Evolutionary conservation across 2,888 invertebrate genomes (phyloP), one percentile per base, ranked within the genome.

Genomic region (Drosophila subquinaria): DNA sequence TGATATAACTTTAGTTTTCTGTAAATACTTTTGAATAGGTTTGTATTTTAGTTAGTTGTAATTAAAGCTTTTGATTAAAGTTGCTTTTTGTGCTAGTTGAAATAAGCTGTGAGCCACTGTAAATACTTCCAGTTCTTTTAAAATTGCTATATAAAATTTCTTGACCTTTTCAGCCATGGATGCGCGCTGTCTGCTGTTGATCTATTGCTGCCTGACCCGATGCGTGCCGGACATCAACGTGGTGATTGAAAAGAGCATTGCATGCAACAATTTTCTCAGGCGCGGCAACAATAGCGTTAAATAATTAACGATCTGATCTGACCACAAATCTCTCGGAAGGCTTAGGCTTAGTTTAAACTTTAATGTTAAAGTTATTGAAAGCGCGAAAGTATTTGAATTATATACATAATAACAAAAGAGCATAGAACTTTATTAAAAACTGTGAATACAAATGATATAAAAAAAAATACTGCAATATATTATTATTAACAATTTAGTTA

Each of bases 101-200:
- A 23, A 4, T 23, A 23, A 2, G 23, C 3, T 23, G 2, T 23
- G 23, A 23, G 23, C 23, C 23, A 23, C 23, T 4, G 23, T 23
- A 27, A 27, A 27, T 6, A 27, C 6, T 27, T 1, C 6, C 27
- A 27, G 27, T 27, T 27, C 6, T 27, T 27, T 30, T 20, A 2
- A 1, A 43, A 23, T 11, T 13, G 3, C 6, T 13, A 10, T 2
- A 17, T 10, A 38, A 11, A 8, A 11, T 40, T 30, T 9, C 2
- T 15, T 42, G 8, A 8, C 17, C 5, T 1, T 47, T 27, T 8
- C 84, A 95, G 97, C 98, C 36, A 93, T 97, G 59, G 98, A 98
- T 94, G 97, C 98, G 0, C 96, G 95, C 93, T 97, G 98, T 84
- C 94, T 98, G 65, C 92, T 98, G 79, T 95, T 97, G 93, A 94